Evolutionary conservation across 1,140 invertebrate genomes (phyloP).

Genomic region (Apis dorsata): DNA sequence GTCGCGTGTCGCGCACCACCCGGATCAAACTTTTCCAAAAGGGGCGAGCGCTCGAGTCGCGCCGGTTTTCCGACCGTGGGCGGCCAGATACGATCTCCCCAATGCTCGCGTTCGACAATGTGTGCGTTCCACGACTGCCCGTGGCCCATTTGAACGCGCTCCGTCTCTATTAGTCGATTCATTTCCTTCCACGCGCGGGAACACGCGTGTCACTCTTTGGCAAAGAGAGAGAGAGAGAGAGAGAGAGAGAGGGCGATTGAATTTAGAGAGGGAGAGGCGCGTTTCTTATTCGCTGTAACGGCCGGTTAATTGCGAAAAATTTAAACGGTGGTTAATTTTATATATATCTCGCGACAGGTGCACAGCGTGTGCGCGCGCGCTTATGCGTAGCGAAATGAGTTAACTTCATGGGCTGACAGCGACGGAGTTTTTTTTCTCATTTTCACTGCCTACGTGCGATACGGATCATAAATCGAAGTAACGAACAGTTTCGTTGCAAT

Average conservation of each 20-base stretch:
- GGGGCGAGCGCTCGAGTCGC: conserved; percentile 2
- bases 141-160: background rate
- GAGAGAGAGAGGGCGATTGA: background rate
- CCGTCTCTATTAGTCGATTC: conserved; percentile 60
- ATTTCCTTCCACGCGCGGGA: conserved; percentile 20
- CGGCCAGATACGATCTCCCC: conserved; percentile 35
- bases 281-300: background rate
- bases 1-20: conserved; percentile 29
- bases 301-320: conserved; percentile 46
- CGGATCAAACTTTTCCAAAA: conserved; percentile 47
- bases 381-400: background rate
- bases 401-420: too few species aligned
- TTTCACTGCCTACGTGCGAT: too few species aligned
- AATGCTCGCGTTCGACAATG: background rate
- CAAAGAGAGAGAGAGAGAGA: background rate
- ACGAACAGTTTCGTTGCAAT: too few species aligned
- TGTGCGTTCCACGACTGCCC: too few species aligned
- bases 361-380: background rate
- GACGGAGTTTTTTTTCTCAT: too few species aligned
- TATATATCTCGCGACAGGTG: conserved; percentile 48
- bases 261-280: background rate
- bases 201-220: background rate
- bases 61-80: conserved; percentile 28
- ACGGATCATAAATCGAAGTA: too few species aligned
- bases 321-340: conserved; percentile 45